Base-by-base conservation (phyloP, 2,888 invertebrate species). In the Lacanobia wlatinum region DNA sequence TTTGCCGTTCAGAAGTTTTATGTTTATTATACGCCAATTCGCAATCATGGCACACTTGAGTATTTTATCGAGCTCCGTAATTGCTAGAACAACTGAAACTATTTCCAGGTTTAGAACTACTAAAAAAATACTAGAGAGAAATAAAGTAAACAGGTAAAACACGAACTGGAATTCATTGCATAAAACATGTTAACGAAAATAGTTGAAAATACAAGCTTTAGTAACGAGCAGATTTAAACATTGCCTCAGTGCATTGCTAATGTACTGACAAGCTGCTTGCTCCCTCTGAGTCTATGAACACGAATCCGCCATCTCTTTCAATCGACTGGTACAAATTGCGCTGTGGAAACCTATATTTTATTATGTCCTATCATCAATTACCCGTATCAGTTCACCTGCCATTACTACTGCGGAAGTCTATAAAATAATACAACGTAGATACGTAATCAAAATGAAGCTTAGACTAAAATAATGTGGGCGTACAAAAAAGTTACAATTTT, bases 401-500 rank as follows among this genome's bases (percentile, higher is more conserved):
- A 73, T 66, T 67, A 74, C 65, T 67, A 56, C 59, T 43, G 55
- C 69, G 79, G 76, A 72, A 78, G 73, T 75, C 65, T 52, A 75
- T 76, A 80, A 81, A 79, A 82, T 78, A 82, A 82, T 70, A 78
- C 76, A 73, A 76, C 82, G 86, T 73, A 73, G 62, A 73, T 55
- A 66, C 52, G 68, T 61, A 38, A 73, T 82, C 71, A 77, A 65
- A 81, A 78, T 63, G 28, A 73, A 79, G 77, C 61, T 74, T 70
- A 69, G 48, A 76, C 68, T 70, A 76, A 80, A 85, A 83, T 85
- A 77, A 83, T 80, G 77, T 81, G 66, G 84, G 64, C 77, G 76
- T 72, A 81, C 52, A 87, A 84, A 85, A 84, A 86, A 80, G 71
- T 58, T 76, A 82, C 73, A 82, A 87, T 85, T 86, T 87, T 85